Base-by-base conservation (phyloP, 2,888 invertebrate genomes). In the Oscheius myriophilus region DNA sequence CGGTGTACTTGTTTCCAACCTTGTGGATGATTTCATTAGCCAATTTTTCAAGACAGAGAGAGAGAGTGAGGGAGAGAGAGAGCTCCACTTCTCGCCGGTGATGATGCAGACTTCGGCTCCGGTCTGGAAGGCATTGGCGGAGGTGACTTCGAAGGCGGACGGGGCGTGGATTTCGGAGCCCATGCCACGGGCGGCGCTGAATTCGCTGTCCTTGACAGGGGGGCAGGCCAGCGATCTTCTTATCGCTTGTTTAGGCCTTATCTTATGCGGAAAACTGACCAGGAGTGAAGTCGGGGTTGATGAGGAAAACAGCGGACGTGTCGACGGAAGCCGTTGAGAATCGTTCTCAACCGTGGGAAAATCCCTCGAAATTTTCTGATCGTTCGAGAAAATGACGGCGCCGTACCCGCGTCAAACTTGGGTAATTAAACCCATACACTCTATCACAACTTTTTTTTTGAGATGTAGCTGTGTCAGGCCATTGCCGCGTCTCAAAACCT, bases 201-300 rank as follows among this genome's bases (percentile, higher is more conserved):
- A 70, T 43, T 72, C 70, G 63, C 69, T 69, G 54, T 41, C 68
- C 65, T 78, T 78, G 39, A 73, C 78, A 1, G 21, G 71, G 67
- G 6, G 76, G 71, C 67, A 80, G 63, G 18, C 69, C 71, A 25
- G 71, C 68, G 23, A 67, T 57, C 0, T 65, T 54, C 57, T 75
- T 68, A 33, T 72, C 69, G n/a, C 62, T 41, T 11, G 68, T 65
- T 52, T 73, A 78, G 9, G 75, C 75, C 49, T 67, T 66, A 18
- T 68, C 73, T 51, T 72, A 71, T 41, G 69, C 67, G 9, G 75
- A 78, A 55, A 75, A 78, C 64, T 75, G 75, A 70, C 76, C 80
- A 45, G 78, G 71, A 25, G 75, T 76, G 71, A 80, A 80, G 66
- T 80, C 76, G 21, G 78, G 78, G 61, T 76, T 72, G 23, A 74